Base-by-base conservation (phyloP, 1,140 invertebrate genomes). In the Carposina sasakii region DNA sequence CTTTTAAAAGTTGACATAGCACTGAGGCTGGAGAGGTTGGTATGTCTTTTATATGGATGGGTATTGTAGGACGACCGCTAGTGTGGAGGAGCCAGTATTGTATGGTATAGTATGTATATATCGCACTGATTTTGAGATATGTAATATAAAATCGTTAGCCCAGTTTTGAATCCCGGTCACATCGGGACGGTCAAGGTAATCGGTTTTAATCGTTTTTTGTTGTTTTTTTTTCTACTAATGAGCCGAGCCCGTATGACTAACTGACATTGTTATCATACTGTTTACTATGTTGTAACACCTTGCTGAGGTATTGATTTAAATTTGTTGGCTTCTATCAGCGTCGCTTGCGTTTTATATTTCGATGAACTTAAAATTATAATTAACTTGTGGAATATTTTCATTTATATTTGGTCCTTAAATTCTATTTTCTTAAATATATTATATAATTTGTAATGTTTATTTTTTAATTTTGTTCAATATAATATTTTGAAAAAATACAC, bases 11-110 rank as follows among this genome's bases (percentile, higher is more conserved):
- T 31, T 59, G 53, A 54, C 39, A 59, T 28, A 37, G 49, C 58
- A 81, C 76, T 81, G 75, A 68, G 63, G 52, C 37, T 69, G 67
- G 57, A 74, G 60, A 61, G 63, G 45, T 4, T 43, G 48, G 63
- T n/a, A 58, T 69, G 65, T 72, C 65, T 71, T 71, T 71, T 83
- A 79, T 83, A 83, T 83, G 81, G 52, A 54, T 43, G 54, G 41
- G 53, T 60, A 71, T 68, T 65, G 74, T 83, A 76, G 79, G 79
- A 63, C 76, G 78, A 81, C 76, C 79, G 76, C 74, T 78, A 82
- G 48, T 58, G 57, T 46, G 48, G 54, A 46, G 61, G 60, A 67
- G 66, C 66, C 69, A 59, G 65, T 63, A 67, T 67, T 54, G 66
- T 61, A 57, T 54, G 48, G 60, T 56, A 57, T 54, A 47, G 60